Base-by-base conservation (phyloP, 2,113 vertebrate genomes). In the Gnathonemus echidnorhynchus region DNA sequence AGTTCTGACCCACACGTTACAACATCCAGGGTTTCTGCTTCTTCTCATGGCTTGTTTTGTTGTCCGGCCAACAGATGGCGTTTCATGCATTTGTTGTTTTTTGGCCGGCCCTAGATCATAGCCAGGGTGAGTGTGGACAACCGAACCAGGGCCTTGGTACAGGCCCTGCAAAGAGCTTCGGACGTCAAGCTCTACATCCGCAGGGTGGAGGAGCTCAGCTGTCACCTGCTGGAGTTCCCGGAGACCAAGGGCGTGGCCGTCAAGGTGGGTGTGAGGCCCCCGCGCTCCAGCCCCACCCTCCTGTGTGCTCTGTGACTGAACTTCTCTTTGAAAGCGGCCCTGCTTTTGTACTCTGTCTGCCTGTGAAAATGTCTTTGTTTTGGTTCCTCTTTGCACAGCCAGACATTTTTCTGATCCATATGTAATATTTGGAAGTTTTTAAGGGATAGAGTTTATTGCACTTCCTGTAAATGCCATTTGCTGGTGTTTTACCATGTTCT, bases 111-210 rank as follows among this genome's bases (percentile, higher is more conserved):
- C 89, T 89, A 99, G 98, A 99, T 99, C 92, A 99, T 99, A 95
- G 98, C 98, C 89, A 97, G 97, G 93, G 97, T 98, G 92, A 99
- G 97, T 93, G 96, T 98, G 93, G 98, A 99, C 95, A 99, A 99
- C 93, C 95, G 98, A 91, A 99, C 98, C 39, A 96, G 98, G 91
- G 97, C 97, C 7, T 95, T 99, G 94, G 97, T 98, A 84, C 97
- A 98, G 93, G 96, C 98, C 10, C 94, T 99, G 27, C 95, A 96
- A 93, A 96, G 98, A 94, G 96, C 98, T 1, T 94, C 97, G 24
- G 96, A 98, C 92, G 96, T 95, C 49, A 96, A 95, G 92, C 93
- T 99, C 88, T 99, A 97, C 93, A 97, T 98, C 94, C 98, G 94
- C 94, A 96, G 98, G 50, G 97, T 99, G 92, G 98, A 99, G 95